Evolutionary conservation across 2,113 vertebrate genomes (phyloP).

Genomic region (Lasiurus cinereus): DNA sequence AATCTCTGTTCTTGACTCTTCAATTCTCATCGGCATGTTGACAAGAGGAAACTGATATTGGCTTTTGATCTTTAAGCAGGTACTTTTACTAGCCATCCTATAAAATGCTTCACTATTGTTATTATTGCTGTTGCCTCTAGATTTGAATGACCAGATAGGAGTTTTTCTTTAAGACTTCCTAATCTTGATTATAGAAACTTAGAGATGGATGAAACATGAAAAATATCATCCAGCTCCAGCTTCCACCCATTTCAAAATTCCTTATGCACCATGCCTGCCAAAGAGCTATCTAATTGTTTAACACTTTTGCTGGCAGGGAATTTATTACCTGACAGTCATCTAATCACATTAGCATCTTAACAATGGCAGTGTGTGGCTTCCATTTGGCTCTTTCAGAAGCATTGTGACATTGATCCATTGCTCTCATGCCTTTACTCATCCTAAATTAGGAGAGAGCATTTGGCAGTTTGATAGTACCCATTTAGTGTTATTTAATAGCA

Average conservation of each 20-base stretch:
- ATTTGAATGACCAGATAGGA: neutral
- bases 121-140: neutral
- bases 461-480: constrained; percentile 43
- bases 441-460: constrained; percentile 31
- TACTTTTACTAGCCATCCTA: neutral
- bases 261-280: neutral
- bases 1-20: neutral
- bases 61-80: neutral
- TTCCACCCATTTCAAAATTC: constrained; percentile 16
- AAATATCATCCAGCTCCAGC: neutral
- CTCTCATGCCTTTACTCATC: constrained; percentile 12
- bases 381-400: constrained; percentile 37
- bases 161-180: neutral
- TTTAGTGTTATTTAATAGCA: constrained; percentile 53
- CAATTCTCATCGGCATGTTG: neutral
- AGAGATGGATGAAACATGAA: neutral
- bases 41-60: neutral
- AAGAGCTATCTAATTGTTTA: neutral
- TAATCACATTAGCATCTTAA: neutral
- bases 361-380: neutral
- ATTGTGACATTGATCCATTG: constrained; percentile 34
- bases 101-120: neutral
- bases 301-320: neutral
- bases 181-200: neutral
- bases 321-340: neutral